Conservation (phyloP, 1,140 invertebrate species). For the Papilio polytes region DNA sequence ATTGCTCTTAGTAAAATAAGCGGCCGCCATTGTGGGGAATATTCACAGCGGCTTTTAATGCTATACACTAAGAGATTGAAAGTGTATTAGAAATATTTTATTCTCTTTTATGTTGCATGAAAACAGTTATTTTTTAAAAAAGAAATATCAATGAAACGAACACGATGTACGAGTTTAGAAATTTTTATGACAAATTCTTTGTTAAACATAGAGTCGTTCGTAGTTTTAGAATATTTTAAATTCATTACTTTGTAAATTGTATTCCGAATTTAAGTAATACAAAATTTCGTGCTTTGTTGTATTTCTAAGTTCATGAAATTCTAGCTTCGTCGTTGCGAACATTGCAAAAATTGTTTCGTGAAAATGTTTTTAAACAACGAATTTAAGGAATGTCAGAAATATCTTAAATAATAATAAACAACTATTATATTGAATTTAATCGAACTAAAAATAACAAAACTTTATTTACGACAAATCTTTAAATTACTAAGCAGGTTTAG, state of each 20-base stretch:
- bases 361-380: not conserved
- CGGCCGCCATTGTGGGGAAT: slow-evolving; percentile 32
- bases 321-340: not conserved
- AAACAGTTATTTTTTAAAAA: too few relatives aligned
- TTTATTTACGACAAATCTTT: too few relatives aligned
- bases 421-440: too few relatives aligned
- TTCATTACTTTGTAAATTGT: not conserved
- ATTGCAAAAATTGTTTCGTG: not conserved
- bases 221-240: too few relatives aligned
- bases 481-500: too few relatives aligned
- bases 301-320: not conserved
- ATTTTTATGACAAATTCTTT: not conserved
- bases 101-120: too few relatives aligned
- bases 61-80: slow-evolving; percentile 22
- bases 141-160: too few relatives aligned
- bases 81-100: slow-evolving; percentile 27
- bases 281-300: not conserved
- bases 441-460: too few relatives aligned
- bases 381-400: too few relatives aligned
- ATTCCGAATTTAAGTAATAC: not conserved
- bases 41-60: slow-evolving; percentile 20
- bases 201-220: too few relatives aligned
- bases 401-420: too few relatives aligned
- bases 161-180: too few relatives aligned
- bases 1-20: slow-evolving; percentile 40